Conservation (phyloP, 2,797 vertebrate species). For the Pseudomugil tenellus region DNA sequence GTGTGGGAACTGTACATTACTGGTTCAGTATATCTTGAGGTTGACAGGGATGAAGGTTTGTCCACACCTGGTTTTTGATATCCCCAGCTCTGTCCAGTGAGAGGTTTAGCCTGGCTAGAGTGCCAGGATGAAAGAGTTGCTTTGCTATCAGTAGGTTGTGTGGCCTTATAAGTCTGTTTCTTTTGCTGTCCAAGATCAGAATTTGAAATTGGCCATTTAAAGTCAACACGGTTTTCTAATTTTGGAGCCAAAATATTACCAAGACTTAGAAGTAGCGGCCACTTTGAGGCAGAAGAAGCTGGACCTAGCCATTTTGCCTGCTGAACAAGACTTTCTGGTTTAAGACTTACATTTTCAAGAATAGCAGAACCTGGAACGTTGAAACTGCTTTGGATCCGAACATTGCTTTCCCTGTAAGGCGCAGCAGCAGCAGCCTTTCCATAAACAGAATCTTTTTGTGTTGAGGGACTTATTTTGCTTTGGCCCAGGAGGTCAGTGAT, state of each 20-base stretch:
- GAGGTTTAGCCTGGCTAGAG: not conserved
- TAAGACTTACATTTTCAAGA: not conserved
- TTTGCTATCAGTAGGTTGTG: not conserved
- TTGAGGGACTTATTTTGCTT: too few relatives aligned
- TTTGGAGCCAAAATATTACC: too few relatives aligned
- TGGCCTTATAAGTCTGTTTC: not conserved
- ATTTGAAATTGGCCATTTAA: too few relatives aligned
- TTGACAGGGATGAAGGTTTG: not conserved
- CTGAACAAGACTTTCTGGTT: not conserved
- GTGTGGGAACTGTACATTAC: not conserved
- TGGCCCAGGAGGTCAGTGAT: too few relatives aligned
- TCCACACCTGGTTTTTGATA: not conserved
- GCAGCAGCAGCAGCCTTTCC: too few relatives aligned
- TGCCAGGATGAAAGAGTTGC: not conserved
- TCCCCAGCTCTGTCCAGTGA: fast-evolving
- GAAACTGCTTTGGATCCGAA: too few relatives aligned
- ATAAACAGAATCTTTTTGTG: too few relatives aligned
- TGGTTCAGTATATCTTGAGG: not conserved
- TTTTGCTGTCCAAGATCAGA: not conserved
- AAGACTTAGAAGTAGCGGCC: not conserved
- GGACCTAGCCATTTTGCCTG: not conserved
- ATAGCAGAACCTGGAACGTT: too few relatives aligned
- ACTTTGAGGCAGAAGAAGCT: not conserved
- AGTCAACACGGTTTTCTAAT: too few relatives aligned
- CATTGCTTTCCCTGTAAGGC: too few relatives aligned